Base-by-base conservation (phyloP, 2,888 invertebrate genomes). In the Eudasyphora cyanicolor region DNA sequence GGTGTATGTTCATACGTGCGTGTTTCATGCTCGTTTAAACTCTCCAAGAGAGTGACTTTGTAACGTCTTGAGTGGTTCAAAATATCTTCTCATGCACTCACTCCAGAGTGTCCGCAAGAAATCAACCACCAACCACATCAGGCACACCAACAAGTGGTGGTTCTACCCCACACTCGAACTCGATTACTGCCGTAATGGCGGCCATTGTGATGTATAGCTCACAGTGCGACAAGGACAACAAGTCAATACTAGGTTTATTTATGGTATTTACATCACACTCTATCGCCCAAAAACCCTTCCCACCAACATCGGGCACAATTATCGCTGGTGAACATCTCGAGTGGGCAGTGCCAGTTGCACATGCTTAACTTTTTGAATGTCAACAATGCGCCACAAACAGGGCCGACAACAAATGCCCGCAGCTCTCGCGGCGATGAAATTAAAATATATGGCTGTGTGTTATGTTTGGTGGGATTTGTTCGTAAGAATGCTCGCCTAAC, bases 271-370 rank as follows among this genome's bases (percentile, higher is more conserved):
- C 64, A 80, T 77, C 27, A 38, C 24, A 1, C 70, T 35, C 19
- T 19, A 7, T 38, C n/a, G 70, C 17, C 29, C 21, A 82, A 76
- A 73, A 82, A 86, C 87, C 86, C 87, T 86, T 86, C 87, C 87
- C 87, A 85, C 86, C 85, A 85, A 85, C 85, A 73, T 82, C 60
- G 35, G n/a, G 19, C 82, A 60, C 83, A 86, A 87, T 88, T 87
- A 87, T 86, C 86, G 82, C 82, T 79, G 85, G 76, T 54, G 35
- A 67, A 84, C 85, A 80, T 85, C 85, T 86, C 85, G 81, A 87
- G 88, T 87, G 88, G 89, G 90, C 89, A 89, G 89, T 89, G 88
- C 89, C 89, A 88, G 87, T 87, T 88, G 89, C 89, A 89, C 88
- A 90, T 89, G 89, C 89, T 88, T 87, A 86, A 86, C 87, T 87